phyloP scores from a whole-genome alignment of 2,797 vertebrate genomes.

The Fratercula arctica region DNA sequence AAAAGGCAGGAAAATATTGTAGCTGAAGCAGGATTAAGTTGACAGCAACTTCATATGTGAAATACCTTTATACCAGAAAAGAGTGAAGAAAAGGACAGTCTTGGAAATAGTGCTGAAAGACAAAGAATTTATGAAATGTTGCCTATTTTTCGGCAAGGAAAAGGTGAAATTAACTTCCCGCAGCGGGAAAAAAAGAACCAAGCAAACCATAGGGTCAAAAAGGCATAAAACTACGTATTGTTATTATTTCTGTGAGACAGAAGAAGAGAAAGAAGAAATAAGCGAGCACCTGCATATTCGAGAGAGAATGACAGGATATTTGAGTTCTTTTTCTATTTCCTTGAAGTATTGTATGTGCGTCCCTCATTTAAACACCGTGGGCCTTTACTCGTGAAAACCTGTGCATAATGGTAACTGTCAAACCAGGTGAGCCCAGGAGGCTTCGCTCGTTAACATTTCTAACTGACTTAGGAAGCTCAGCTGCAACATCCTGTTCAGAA shows the following conservation, averaged over 20 bases:
- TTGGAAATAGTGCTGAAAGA: background rate
- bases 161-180: background rate
- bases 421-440: background rate
- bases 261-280: background rate
- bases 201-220: background rate
- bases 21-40: background rate
- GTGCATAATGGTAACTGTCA: background rate
- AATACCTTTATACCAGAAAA: background rate
- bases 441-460: background rate
- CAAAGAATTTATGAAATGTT: background rate
- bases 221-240: background rate
- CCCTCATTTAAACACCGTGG: background rate
- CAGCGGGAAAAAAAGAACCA: background rate
- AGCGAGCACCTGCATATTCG: background rate
- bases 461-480: background rate
- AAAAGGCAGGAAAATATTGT: background rate
- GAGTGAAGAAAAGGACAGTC: background rate
- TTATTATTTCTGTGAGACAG: background rate
- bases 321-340: background rate
- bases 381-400: background rate
- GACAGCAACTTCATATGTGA: background rate
- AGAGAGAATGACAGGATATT: background rate
- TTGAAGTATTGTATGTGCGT: background rate
- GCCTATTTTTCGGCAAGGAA: background rate
- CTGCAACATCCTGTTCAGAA: slow-evolving; percentile 22